Percentiles rank a stretch among this genome's conserved stretches.
Conservation (phyloP, 2,888 invertebrate species). For the Trilocha varians region DNA sequence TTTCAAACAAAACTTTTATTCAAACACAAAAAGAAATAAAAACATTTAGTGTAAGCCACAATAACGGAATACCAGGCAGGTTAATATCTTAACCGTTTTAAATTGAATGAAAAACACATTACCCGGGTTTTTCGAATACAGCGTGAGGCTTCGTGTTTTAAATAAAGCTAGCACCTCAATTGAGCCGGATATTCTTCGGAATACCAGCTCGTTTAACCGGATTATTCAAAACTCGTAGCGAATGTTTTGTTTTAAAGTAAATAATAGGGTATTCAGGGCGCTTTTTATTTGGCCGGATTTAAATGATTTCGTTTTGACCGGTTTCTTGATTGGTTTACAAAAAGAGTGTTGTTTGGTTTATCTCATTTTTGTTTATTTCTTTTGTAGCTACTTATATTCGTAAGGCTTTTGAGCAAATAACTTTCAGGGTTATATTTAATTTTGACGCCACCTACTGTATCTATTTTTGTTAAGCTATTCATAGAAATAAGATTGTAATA, state of each 20-base stretch:
- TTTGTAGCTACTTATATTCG: not conserved
- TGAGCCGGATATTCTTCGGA: conserved; percentile 9
- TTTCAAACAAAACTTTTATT: too few species aligned
- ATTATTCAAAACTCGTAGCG: conserved; percentile 8
- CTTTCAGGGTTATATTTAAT: too few species aligned
- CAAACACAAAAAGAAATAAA: not conserved
- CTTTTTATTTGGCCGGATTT: not conserved
- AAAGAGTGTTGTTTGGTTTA: not conserved
- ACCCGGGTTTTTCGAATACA: not conserved
- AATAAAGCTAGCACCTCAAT: conserved; percentile 7
- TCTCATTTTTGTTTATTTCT: not conserved
- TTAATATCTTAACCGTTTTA: not conserved
- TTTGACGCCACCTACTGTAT: too few species aligned
- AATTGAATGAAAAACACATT: not conserved
- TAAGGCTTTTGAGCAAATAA: too few species aligned
- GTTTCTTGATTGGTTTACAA: not conserved
- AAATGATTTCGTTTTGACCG: conserved; percentile 3
- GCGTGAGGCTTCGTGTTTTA: conserved; percentile 1
- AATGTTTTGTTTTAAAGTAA: conserved; percentile 8
- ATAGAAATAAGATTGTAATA: too few species aligned
- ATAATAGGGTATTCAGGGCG: conserved; percentile 5
- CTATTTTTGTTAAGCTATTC: too few species aligned
- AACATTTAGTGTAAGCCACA: not conserved
- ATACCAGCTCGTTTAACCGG: conserved; percentile 3
- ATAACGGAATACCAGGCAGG: not conserved